A percentile compares a stretch with the other conserved stretches of the same genome.
Evolutionary conservation across 2,113 vertebrate species (phyloP).

Genomic region (Actenoides hombroni): DNA sequence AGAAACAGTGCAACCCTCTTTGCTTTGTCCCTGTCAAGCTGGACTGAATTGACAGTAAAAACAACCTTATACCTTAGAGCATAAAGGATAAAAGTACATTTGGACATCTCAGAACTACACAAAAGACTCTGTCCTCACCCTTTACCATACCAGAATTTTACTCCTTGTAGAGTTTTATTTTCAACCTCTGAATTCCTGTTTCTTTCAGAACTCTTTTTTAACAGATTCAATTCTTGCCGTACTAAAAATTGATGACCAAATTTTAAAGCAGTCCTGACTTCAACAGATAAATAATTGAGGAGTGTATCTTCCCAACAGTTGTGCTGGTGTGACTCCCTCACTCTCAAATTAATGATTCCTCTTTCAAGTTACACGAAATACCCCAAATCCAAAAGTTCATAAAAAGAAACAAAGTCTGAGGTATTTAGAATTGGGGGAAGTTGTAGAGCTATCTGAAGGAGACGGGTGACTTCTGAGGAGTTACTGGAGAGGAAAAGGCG

Average conservation of each 20-base stretch:
- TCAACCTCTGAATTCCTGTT: background rate
- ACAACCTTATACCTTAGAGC: background rate
- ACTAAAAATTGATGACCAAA: constrained; percentile 3
- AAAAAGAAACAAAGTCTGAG: background rate
- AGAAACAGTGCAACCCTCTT: background rate
- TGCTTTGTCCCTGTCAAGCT: background rate
- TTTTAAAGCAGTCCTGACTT: background rate
- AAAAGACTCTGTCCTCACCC: background rate
- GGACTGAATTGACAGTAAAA: background rate
- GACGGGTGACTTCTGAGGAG: background rate
- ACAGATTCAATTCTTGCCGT: background rate
- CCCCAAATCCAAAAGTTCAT: background rate
- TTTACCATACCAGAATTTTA: background rate
- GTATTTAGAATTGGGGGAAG: background rate
- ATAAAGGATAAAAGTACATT: background rate
- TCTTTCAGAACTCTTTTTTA: background rate
- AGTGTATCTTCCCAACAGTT: background rate
- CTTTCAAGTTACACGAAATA: background rate
- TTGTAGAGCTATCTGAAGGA: background rate
- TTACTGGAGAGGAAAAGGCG: constrained; percentile 35
- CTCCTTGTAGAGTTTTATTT: background rate
- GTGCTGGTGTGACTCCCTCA: background rate
- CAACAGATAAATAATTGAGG: background rate
- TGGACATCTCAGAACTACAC: background rate
- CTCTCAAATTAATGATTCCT: background rate